A percentile compares a stretch with the other conserved stretches of the same genome.
Evolutionary conservation across 2,888 invertebrate species (phyloP).

Genomic region (Aphodius sticticus): DNA sequence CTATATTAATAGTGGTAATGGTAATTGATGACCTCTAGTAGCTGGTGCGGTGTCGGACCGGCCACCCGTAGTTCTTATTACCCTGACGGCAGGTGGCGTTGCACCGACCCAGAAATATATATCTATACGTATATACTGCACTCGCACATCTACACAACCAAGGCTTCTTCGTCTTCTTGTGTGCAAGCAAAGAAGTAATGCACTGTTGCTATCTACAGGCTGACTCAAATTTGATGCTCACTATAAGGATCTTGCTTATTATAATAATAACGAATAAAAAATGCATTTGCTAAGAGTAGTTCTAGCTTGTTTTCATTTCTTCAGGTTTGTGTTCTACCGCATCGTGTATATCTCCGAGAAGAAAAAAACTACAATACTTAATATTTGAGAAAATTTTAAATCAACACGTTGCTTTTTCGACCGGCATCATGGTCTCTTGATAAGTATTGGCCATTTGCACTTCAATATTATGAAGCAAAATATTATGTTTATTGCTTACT

Average conservation of each 20-base stretch:
- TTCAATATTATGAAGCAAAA: no score
- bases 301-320: no score
- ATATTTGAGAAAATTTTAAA: no score
- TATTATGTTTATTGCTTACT: no score
- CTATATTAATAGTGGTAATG: slow-evolving; percentile 56
- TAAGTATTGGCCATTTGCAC: no score
- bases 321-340: no score
- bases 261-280: not conserved
- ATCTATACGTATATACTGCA: not conserved
- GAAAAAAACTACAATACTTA: no score
- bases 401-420: no score
- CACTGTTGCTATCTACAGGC: not conserved
- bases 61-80: slow-evolving; percentile 58
- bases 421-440: no score
- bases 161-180: not conserved
- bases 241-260: not conserved
- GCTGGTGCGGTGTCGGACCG: slow-evolving; percentile 51
- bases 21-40: slow-evolving; percentile 59
- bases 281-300: not conserved
- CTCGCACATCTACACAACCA: not conserved
- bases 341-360: no score
- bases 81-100: slow-evolving; percentile 54
- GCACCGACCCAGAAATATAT: slow-evolving; percentile 35
- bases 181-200: not conserved
- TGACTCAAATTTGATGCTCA: not conserved